A percentile compares a stretch with the other conserved stretches of the same genome.
These are phyloP conservation scores for Salticus scenicus DNA, from an alignment of 2,888 invertebrate species.

Conservation along the genomic window DNA sequence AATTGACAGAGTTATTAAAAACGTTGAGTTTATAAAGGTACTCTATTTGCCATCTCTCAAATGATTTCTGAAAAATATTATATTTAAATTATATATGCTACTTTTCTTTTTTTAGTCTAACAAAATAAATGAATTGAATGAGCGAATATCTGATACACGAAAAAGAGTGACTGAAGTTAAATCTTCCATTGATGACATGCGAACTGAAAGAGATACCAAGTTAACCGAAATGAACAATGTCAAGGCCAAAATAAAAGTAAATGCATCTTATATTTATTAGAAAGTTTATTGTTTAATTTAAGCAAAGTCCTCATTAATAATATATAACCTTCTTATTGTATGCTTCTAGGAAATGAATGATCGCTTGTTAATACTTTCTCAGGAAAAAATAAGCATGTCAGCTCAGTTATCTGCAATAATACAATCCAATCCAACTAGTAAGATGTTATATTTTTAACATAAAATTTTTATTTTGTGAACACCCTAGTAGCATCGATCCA, in stretches of 20 bases:
- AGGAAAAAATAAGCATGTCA: conserved; percentile 75
- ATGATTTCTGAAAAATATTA: too few relatives aligned
- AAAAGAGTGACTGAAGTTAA: conserved; percentile 93
- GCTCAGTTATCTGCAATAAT: conserved; percentile 73
- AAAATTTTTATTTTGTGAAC: too few relatives aligned
- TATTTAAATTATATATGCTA: too few relatives aligned
- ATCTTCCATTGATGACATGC: conserved; percentile 96
- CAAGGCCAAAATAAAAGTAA: conserved; percentile 78
- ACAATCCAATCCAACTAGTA: conserved; percentile 75
- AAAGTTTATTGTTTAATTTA: background rate
- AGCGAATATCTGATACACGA: conserved; percentile 87
- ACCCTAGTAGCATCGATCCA: too few relatives aligned
- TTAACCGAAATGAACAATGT: conserved; percentile 89
- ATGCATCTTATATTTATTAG: background rate
- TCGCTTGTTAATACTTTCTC: conserved; percentile 73
- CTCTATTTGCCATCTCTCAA: too few relatives aligned
- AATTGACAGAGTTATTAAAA: too few relatives aligned
- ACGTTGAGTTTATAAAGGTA: too few relatives aligned
- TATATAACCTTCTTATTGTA: too few relatives aligned
- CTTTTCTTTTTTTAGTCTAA: conserved; percentile 78
- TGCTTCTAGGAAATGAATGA: conserved; percentile 72
- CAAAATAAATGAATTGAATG: conserved; percentile 86
- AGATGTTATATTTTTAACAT: conserved; percentile 68
- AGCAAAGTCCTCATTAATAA: background rate
- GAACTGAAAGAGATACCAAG: conserved; percentile 90